phyloP scores from a whole-genome alignment of 2,113 vertebrate genomes.

The Gavialis gangeticus region DNA sequence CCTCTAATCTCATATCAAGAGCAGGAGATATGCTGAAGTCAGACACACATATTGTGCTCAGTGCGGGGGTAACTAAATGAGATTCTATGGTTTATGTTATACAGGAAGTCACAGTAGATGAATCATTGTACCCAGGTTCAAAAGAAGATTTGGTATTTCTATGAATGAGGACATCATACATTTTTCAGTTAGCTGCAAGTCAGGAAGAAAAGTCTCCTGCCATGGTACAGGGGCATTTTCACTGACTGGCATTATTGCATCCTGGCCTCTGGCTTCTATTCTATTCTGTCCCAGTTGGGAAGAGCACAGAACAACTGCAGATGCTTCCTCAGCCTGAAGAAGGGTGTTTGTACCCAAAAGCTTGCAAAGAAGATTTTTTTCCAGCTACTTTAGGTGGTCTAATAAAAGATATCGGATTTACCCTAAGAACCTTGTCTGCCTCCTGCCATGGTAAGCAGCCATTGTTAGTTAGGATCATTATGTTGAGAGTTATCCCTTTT shows the following conservation, averaged over 20 bases:
- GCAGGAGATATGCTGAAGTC: slow-evolving; percentile 11
- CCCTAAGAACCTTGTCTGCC: too few relatives aligned
- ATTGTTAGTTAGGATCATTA: neutral
- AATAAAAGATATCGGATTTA: too few relatives aligned
- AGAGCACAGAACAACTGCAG: too few relatives aligned
- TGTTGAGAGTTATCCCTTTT: neutral
- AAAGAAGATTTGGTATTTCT: neutral
- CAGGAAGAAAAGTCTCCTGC: neutral
- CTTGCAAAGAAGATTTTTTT: too few relatives aligned
- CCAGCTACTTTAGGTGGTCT: too few relatives aligned
- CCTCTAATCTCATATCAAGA: neutral
- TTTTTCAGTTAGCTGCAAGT: neutral
- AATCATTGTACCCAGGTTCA: rapidly evolving
- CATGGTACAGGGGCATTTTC: neutral
- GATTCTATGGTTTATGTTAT: neutral
- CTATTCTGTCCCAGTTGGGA: too few relatives aligned
- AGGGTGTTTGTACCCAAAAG: too few relatives aligned
- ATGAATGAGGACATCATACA: rapidly evolving
- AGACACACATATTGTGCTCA: neutral
- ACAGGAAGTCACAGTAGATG: too few relatives aligned
- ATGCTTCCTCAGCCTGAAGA: too few relatives aligned
- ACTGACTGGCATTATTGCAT: too few relatives aligned
- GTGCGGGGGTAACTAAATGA: neutral
- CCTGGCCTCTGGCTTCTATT: too few relatives aligned
- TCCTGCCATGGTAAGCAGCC: too few relatives aligned